phyloP scores from a whole-genome alignment of 2,888 invertebrate species.

The Conops quadrifasciatus region DNA sequence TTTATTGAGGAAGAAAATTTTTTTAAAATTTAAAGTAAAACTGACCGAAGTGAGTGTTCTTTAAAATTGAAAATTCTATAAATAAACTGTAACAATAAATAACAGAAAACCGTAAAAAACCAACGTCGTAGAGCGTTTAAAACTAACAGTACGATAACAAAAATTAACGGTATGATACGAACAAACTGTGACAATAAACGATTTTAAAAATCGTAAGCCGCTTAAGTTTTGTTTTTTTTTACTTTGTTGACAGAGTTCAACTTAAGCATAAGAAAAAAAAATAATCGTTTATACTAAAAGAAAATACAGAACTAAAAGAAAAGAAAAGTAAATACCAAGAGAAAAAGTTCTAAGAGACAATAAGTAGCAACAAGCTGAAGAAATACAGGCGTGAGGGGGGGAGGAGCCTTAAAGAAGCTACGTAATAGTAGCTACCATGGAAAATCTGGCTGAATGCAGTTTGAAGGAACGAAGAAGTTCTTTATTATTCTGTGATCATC shows the following conservation, averaged over 20 bases:
- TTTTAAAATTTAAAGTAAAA: no score
- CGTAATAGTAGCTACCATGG: no score
- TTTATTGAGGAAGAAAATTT: no score
- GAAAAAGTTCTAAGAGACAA: not conserved
- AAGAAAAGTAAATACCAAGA: not conserved
- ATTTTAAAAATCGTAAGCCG: slow-evolving; percentile 11
- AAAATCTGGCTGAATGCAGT: no score
- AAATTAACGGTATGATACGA: not conserved
- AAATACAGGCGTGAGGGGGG: not conserved
- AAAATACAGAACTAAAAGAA: not conserved
- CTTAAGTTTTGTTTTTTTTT: not conserved
- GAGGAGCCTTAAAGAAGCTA: no score
- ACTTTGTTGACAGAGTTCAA: not conserved
- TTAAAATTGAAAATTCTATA: no score
- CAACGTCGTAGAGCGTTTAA: no score
- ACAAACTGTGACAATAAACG: slow-evolving; percentile 21
- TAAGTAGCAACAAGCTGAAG: not conserved
- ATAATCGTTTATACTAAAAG: not conserved
- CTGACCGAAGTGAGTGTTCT: no score
- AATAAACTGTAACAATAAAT: no score
- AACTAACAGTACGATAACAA: not conserved
- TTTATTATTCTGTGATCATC: no score
- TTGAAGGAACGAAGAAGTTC: no score
- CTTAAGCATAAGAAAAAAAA: slow-evolving; percentile 1
- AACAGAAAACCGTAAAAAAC: no score